Evolutionary conservation across 2,113 vertebrate genomes (phyloP), one percentile per base, ranked within the genome.

Genomic region (Orycteropus afer): DNA sequence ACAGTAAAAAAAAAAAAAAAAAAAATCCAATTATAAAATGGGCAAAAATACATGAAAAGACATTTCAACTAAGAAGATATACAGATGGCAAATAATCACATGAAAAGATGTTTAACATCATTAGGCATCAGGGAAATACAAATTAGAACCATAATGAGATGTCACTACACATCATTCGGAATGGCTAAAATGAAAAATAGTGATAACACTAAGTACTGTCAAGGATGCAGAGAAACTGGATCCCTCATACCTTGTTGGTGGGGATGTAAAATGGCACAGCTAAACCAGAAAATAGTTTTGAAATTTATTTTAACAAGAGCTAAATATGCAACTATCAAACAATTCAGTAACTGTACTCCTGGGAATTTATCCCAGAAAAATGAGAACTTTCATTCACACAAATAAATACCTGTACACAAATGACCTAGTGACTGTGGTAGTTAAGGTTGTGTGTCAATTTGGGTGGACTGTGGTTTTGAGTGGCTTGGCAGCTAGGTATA

Each of bases 311-410:
- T 74, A 81, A 67, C 25, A n/a, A 85, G 18, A 89, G 37, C 83
- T 61, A 95, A 95, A 81, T 57, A 91, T 95, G 37, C 25, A 84
- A 76, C 86, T 65, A 57, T 89, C 84, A 83, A 45, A 82, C 15
- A 23, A 92, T 87, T 94, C 71, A 93, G 29, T 80, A 93, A 93
- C 80, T 86, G 49, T n/a, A 69, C 76, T 81, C 25, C 22, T 87
- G 73, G 71, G 51, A 47, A 92, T 88, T 92, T 88, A 81, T 90
- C 90, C 65, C 65, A 93, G 90, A 89, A 91, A 91, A 96, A 94
- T 84, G 77, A 93, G 81, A 94, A 92, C 18, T 83, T 82, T 93
- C 20, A 14, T 76, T 51, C 49, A 49, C n/a, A n/a, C 32, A 81
- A 96, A 82, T 63, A 81, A 96, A 82, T 63, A 83, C 57, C 76